Evolutionary conservation across 2,113 vertebrate species (phyloP), one percentile per base, ranked within the genome.

Genomic region (Bettongia penicillata): DNA sequence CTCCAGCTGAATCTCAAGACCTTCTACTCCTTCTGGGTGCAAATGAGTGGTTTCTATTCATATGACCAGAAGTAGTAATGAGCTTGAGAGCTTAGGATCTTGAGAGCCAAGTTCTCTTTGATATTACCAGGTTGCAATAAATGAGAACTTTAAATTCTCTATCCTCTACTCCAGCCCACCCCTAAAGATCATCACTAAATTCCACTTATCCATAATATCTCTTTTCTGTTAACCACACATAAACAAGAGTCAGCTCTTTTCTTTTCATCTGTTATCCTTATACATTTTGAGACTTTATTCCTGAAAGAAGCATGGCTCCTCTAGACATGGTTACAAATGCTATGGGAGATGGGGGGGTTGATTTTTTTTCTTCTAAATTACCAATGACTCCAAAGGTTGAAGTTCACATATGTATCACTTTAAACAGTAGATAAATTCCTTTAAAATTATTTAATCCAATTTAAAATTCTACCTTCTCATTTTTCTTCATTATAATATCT

Each of bases 401-500:
- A 97, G 8, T 89, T 77, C 28, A 26, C 49, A 16, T 6, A 31
- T 89, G 3, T 91, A 89, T 89, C 25, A 52, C 47, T 51, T 55
- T 92, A 92, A 3, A 94, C 55, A 95, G 77, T 53, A 50, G 0
- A 53, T 53, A 8, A 57, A 7, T 90, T 94, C 49, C 55, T 92
- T 90, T 94, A 57, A 28, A 95, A 84, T 24, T 16, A 0, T 91
- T 93, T 31, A 93, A 94, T 94, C 6, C 90, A 55, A 5, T 8
- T 91, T 95, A 47, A 89, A 68, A 91, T 89, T 52, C 48, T 94
- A 90, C 26, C 2, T 37, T 19, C 37, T 49, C 28, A 90, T 49
- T 68, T 68, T 26, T 51, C 37, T 57, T 22, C 16, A 50, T 68
- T 68, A 51, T 47, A 90, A 31, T 91, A 37, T 96, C 95, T 94